Percentiles rank a stretch among this genome's conserved stretches.
Evolutionary conservation across 1,140 invertebrate genomes (phyloP).

Genomic region (Littorina saxatilis): DNA sequence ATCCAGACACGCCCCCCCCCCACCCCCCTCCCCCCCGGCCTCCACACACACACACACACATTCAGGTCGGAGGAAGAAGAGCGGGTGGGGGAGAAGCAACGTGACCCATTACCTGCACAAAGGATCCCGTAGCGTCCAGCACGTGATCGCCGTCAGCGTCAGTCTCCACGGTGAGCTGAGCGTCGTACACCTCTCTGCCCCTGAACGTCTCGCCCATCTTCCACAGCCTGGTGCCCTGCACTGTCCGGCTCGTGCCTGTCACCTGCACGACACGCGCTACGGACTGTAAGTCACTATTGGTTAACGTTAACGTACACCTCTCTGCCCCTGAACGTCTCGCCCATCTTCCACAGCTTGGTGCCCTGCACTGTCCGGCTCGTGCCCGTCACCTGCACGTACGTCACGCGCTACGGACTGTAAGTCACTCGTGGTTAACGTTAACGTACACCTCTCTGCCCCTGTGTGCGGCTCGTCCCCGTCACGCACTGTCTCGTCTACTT

Average conservation of each 20-base stretch:
- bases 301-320: background rate
- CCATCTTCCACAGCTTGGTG: constrained; percentile 23
- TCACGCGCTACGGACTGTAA: no score
- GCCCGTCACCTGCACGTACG: background rate
- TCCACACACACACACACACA: no score
- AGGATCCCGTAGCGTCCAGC: constrained; percentile 10
- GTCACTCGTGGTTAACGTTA: no score
- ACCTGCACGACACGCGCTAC: background rate
- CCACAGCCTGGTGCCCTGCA: constrained; percentile 17
- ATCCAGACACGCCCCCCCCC: no score
- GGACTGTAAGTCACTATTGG: no score
- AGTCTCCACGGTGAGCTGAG: constrained; percentile 22
- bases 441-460: no score
- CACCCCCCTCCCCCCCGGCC: no score
- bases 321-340: constrained; percentile 2
- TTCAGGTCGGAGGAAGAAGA: no score
- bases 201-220: constrained; percentile 22
- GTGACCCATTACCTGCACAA: constrained; percentile 33
- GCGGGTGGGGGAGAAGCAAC: no score
- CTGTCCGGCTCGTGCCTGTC: background rate
- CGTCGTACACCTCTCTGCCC: constrained; percentile 19
- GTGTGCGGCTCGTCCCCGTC: background rate
- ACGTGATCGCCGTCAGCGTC: background rate
- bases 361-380: background rate
- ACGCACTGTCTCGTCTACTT: no score